A percentile compares a stretch with the other conserved stretches of the same genome.
Evolutionary conservation across 2,113 vertebrate genomes (phyloP).

Genomic region (Chinchilla lanigera): DNA sequence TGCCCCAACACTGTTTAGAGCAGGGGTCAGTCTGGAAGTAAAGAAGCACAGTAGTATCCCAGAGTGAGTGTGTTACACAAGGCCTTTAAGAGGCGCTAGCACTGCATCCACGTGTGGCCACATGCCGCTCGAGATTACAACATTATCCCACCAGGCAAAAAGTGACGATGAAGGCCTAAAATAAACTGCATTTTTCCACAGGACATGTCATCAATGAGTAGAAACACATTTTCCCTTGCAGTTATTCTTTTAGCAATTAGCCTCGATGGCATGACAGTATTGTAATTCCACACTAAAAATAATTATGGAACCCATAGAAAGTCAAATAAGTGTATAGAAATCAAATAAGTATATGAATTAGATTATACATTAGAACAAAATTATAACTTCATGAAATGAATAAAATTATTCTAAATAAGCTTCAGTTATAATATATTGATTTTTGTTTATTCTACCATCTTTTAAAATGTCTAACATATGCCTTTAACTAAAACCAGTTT

Average conservation of each 20-base stretch:
- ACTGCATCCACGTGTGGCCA: background rate
- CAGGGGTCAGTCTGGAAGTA: constrained; percentile 67
- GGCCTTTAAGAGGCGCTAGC: constrained; percentile 6
- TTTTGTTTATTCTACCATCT: background rate
- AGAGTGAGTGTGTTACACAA: constrained; percentile 43
- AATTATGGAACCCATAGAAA: background rate
- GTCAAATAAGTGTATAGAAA: background rate
- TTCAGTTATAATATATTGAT: background rate
- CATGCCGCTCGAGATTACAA: background rate
- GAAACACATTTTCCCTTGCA: background rate
- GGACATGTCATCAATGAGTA: background rate
- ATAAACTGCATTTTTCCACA: background rate
- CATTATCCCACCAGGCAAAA: constrained; percentile 24
- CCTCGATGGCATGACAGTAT: background rate
- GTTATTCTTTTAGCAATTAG: background rate
- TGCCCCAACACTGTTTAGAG: constrained; percentile 68
- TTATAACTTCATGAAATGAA: background rate
- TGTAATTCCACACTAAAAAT: background rate
- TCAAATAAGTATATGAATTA: background rate
- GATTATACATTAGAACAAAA: background rate
- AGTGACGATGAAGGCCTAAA: background rate
- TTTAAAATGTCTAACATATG: background rate
- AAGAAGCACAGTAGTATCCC: constrained; percentile 64
- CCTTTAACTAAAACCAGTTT: background rate
- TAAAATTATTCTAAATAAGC: background rate